Conservation (phyloP, 2,888 invertebrate species). For the Coenonympha glycerion region DNA sequence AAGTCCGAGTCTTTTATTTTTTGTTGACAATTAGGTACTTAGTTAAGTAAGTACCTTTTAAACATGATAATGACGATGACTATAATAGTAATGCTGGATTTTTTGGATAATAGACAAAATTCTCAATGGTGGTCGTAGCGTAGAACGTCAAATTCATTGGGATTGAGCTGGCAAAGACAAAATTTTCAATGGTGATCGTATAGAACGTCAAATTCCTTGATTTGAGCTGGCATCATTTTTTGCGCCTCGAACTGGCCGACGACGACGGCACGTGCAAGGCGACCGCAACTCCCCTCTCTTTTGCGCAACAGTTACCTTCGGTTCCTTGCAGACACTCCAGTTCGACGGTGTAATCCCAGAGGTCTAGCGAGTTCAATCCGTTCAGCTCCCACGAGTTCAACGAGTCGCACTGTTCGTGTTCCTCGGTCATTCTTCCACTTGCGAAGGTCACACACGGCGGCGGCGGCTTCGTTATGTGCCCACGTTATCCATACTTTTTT, state of each 20-base stretch:
- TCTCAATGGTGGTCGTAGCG: conserved; percentile 26
- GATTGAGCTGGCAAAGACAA: conserved; percentile 39
- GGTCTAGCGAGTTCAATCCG: conserved; percentile 82
- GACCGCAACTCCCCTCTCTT: conserved; percentile 43
- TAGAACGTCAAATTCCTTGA: conserved; percentile 44
- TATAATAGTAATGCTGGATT: too few relatives aligned
- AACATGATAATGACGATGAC: too few relatives aligned
- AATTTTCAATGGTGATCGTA: conserved; percentile 26
- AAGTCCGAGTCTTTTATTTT: too few relatives aligned
- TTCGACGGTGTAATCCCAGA: conserved; percentile 91
- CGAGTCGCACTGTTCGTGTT: conserved; percentile 63
- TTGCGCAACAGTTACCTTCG: conserved; percentile 79
- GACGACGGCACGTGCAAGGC: conserved; percentile 33
- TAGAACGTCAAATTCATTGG: conserved; percentile 43
- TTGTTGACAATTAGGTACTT: too few relatives aligned
- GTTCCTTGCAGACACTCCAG: conserved; percentile 86
- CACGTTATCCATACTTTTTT: conserved; percentile 48
- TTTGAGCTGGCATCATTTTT: conserved; percentile 41
- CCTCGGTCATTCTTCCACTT: conserved; percentile 59
- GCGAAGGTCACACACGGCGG: conserved; percentile 47
- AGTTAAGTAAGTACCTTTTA: too few relatives aligned
- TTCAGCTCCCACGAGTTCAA: conserved; percentile 73
- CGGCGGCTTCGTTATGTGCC: conserved; percentile 40
- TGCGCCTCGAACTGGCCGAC: conserved; percentile 43
- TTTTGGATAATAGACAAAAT: too few relatives aligned